A percentile compares a stretch with the other conserved stretches of the same genome.
These are phyloP conservation scores for Peromyscus aztecus DNA, from an alignment of 2,797 vertebrate species.

Conservation along the genomic window DNA sequence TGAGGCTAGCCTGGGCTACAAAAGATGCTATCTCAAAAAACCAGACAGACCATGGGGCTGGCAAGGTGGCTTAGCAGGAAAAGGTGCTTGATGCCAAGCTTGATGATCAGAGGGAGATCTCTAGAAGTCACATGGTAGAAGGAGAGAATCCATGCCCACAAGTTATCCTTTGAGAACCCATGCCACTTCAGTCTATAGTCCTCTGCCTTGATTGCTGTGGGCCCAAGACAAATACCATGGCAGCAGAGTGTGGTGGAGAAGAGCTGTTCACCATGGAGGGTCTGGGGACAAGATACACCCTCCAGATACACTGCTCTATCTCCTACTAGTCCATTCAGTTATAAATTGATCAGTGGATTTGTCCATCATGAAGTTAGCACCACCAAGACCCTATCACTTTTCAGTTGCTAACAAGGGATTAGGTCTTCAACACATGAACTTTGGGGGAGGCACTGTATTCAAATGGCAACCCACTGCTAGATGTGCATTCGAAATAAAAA, in stretches of 20 bases:
- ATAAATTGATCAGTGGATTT: not conserved
- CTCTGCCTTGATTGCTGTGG: not conserved
- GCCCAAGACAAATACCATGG: not conserved
- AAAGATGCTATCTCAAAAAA: not conserved
- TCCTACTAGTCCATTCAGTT: not conserved
- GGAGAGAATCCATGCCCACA: not conserved
- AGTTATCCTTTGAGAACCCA: not conserved
- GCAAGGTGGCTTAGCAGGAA: not conserved
- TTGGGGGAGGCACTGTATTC: not conserved
- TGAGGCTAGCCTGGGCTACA: not conserved
- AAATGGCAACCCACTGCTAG: not conserved
- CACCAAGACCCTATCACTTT: too few species aligned
- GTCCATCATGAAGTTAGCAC: not conserved
- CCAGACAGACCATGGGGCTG: not conserved
- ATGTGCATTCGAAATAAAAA: constrained; percentile 54
- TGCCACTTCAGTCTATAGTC: too few species aligned
- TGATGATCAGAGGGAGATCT: too few species aligned
- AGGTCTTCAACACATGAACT: not conserved
- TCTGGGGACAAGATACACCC: not conserved
- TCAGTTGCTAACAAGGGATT: not conserved
- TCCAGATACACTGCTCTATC: not conserved
- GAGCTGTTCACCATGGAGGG: not conserved
- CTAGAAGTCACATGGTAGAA: not conserved
- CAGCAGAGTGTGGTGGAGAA: not conserved
- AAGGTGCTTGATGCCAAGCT: not conserved